These are phyloP conservation scores for Asteroscopus sphinx DNA, from an alignment of 2,888 invertebrate species.

Conservation along the genomic window DNA sequence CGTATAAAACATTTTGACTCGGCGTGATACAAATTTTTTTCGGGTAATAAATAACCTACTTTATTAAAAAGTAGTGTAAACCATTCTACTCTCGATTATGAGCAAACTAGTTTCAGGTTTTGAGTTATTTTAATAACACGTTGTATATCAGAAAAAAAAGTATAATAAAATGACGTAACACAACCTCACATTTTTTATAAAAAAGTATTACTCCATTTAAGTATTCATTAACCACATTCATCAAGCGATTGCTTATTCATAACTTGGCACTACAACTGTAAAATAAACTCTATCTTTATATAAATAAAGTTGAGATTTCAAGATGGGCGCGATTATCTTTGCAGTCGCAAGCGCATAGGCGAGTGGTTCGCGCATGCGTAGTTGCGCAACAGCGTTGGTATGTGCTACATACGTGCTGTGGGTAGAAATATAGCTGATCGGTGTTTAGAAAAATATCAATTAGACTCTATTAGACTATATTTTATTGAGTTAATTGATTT, in stretches of 20 bases:
- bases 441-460: slow-evolving; percentile 17
- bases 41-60: too few species aligned
- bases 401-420: slow-evolving; percentile 32
- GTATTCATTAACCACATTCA: slow-evolving; percentile 43
- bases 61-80: too few species aligned
- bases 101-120: too few species aligned
- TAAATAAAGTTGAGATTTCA: slow-evolving; percentile 25
- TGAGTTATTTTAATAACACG: too few species aligned
- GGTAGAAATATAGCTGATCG: slow-evolving; percentile 13
- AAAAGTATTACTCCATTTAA: slow-evolving; percentile 30
- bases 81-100: too few species aligned
- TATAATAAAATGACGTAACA: slow-evolving; percentile 7
- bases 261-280: slow-evolving; percentile 1
- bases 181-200: slow-evolving; percentile 22
- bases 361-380: slow-evolving; percentile 39
- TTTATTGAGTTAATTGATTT: too few species aligned
- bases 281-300: not conserved
- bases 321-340: slow-evolving; percentile 16
- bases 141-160: not conserved
- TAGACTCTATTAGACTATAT: not conserved
- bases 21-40: too few species aligned
- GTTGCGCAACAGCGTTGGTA: slow-evolving; percentile 50
- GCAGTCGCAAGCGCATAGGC: slow-evolving; percentile 40
- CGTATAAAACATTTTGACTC: too few species aligned
- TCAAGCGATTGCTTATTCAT: slow-evolving; percentile 46